Conservation (phyloP, 2,797 vertebrate genomes). For the Betta splendens region DNA sequence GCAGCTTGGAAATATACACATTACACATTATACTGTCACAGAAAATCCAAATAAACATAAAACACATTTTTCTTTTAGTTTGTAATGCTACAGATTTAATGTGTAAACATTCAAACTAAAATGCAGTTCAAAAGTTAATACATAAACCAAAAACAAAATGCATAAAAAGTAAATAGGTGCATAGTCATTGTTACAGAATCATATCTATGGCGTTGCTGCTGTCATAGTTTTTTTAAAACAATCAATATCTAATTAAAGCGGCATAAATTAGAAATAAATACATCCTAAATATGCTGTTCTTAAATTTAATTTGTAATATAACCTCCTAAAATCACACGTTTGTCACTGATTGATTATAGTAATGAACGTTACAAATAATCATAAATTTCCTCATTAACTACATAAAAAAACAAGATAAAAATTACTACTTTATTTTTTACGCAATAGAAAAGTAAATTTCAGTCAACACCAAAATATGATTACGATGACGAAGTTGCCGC, state of each 20-base stretch:
- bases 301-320: background rate
- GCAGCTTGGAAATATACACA: background rate
- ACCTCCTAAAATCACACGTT: conserved; percentile 4
- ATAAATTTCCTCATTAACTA: background rate
- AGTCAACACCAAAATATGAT: background rate
- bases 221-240: conserved; percentile 5
- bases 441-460: background rate
- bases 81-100: background rate
- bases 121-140: background rate
- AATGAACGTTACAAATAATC: background rate
- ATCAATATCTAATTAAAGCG: background rate
- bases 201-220: background rate
- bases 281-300: background rate
- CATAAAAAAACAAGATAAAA: background rate
- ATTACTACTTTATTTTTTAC: background rate
- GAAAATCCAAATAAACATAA: background rate
- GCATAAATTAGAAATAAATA: background rate
- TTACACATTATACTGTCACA: background rate
- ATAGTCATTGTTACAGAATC: background rate
- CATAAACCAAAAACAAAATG: conserved; percentile 2
- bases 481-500: background rate
- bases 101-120: conserved; percentile 1
- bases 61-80: background rate
- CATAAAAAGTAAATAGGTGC: background rate
- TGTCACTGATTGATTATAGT: background rate